Evolutionary conservation across 2,888 invertebrate genomes (phyloP).

Genomic region (Cryptosula pallasiana): DNA sequence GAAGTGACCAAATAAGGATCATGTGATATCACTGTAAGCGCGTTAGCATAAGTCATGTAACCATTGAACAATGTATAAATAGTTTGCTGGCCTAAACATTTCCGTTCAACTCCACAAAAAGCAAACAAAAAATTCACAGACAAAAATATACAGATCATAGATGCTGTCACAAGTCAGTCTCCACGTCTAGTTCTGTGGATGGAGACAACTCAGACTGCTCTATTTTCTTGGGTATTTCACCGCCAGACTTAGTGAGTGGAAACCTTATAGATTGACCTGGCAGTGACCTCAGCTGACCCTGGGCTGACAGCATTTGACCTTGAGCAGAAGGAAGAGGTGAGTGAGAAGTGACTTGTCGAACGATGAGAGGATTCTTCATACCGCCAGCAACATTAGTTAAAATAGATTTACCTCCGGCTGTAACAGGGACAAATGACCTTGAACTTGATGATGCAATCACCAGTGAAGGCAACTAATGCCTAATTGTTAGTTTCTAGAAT

Average conservation of each 20-base stretch:
- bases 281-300: background rate
- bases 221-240: constrained; percentile 13
- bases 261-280: background rate
- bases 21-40: no score
- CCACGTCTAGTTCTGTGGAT: background rate
- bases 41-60: no score
- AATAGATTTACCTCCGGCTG: background rate
- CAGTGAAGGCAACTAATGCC: no score
- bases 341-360: background rate
- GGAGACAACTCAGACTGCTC: constrained; percentile 17
- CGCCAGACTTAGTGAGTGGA: background rate
- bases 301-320: background rate
- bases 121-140: no score
- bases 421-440: no score
- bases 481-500: no score
- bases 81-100: no score
- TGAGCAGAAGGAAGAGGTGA: background rate
- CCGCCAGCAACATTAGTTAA: background rate
- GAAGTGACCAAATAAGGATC: no score
- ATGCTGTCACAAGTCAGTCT: background rate
- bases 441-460: no score
- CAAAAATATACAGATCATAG: background rate
- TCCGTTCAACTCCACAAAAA: no score
- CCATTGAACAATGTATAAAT: no score
- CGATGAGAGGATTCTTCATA: background rate